phyloP scores from a whole-genome alignment of 2,113 vertebrate genomes.

The Struthio camelus region DNA sequence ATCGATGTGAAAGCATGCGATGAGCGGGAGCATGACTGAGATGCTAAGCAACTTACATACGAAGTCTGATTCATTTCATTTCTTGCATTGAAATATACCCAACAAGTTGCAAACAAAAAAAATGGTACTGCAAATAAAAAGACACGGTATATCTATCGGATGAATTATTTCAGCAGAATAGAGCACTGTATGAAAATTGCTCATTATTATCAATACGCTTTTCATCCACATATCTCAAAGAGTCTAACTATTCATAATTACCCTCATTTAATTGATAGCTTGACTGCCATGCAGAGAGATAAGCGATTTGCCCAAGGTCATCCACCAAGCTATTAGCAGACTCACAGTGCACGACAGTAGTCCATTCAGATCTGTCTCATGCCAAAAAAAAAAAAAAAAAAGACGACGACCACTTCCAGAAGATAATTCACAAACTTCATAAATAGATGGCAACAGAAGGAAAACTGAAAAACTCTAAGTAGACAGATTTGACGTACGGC shows the following conservation, averaged over 20 bases:
- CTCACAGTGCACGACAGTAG: too few relatives aligned
- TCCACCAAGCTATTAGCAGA: too few relatives aligned
- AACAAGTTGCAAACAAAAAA: background rate
- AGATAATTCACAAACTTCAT: background rate
- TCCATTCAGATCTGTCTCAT: background rate
- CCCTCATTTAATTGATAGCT: background rate
- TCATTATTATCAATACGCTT: background rate
- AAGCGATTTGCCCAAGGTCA: background rate
- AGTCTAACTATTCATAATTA: background rate
- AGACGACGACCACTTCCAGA: background rate
- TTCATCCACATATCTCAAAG: background rate
- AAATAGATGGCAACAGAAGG: background rate
- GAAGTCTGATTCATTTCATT: background rate
- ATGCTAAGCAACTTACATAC: background rate
- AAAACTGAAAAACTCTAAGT: background rate
- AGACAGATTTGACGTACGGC: background rate
- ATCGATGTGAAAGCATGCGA: background rate
- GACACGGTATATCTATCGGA: background rate
- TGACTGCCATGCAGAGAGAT: background rate
- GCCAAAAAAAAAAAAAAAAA: background rate
- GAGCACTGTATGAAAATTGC: background rate
- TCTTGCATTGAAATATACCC: background rate
- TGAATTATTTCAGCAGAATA: too few relatives aligned
- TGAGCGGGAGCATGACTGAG: background rate
- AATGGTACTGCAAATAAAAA: background rate